A percentile compares a stretch with the other conserved stretches of the same genome.
Conservation (phyloP, 2,888 invertebrate species). For the Drepanosiphum platanoidis region DNA sequence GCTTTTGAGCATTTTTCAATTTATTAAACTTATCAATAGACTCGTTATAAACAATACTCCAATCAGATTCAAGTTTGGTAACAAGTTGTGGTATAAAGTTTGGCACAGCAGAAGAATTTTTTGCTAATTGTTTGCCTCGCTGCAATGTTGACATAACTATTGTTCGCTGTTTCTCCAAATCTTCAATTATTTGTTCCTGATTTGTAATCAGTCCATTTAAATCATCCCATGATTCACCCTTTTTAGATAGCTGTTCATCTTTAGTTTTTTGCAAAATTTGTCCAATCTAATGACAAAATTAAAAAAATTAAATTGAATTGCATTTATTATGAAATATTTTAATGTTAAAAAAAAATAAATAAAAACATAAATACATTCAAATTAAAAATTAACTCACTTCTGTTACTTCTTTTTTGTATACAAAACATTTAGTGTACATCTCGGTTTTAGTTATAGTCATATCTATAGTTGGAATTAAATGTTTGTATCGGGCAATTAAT, state of each 20-base stretch:
- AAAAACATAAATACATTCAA: neutral
- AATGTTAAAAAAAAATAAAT: neutral
- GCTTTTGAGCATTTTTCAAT: conserved; percentile 80
- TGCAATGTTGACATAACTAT: conserved; percentile 91
- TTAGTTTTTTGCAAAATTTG: conserved; percentile 76
- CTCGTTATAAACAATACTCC: conserved; percentile 87
- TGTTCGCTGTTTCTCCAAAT: conserved; percentile 84
- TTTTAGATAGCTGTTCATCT: conserved; percentile 72
- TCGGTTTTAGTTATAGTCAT: conserved; percentile 93
- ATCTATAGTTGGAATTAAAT: conserved; percentile 90
- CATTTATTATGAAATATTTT: neutral
- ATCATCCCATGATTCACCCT: conserved; percentile 74
- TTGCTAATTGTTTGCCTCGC: conserved; percentile 87
- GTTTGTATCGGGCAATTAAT: conserved; percentile 87
- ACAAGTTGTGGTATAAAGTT: conserved; percentile 87
- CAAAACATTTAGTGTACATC: conserved; percentile 90
- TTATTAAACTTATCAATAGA: conserved; percentile 84
- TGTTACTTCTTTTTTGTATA: conserved; percentile 87
- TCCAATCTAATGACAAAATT: conserved; percentile 66
- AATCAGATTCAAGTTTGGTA: conserved; percentile 83
- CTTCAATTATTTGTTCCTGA: conserved; percentile 83
- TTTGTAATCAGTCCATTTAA: conserved; percentile 81
- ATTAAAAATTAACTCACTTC: conserved; percentile 68
- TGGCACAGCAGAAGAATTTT: conserved; percentile 84
- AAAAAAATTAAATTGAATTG: neutral